Conservation (phyloP, 1,140 invertebrate species). For the Aphaenogaster rudis region DNA sequence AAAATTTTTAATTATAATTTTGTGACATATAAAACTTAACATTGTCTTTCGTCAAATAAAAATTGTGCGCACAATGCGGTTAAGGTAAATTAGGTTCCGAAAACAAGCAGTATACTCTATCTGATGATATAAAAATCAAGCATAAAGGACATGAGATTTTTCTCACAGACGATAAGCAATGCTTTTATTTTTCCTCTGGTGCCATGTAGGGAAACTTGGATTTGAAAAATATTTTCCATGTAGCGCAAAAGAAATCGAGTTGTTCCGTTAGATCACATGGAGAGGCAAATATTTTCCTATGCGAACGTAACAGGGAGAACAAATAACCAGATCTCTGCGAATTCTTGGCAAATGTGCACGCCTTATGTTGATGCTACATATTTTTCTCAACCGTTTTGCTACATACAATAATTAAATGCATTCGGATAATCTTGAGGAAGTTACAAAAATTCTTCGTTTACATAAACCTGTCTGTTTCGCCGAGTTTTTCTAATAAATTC, state of each 20-base stretch:
- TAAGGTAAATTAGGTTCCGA: neutral
- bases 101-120: conserved; percentile 14
- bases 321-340: conserved; percentile 30
- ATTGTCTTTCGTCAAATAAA: neutral
- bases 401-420: conserved; percentile 33
- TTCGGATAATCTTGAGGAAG: neutral
- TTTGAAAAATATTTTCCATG: conserved; percentile 57
- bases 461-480: neutral
- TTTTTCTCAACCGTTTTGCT: conserved; percentile 33
- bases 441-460: conserved; percentile 3
- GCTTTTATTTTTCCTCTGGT: conserved; percentile 3
- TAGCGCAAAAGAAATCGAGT: conserved; percentile 40
- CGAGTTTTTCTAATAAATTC: conserved; percentile 65
- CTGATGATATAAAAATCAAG: neutral
- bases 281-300: conserved; percentile 38
- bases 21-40: neutral
- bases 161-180: conserved; percentile 5
- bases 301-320: neutral
- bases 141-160: neutral
- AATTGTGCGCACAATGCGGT: neutral
- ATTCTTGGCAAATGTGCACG: conserved; percentile 8
- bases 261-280: conserved; percentile 31
- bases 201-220: neutral
- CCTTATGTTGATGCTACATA: neutral
- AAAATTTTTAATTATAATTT: conserved; percentile 20